Evolutionary conservation across 2,797 vertebrate species (phyloP).

Genomic region (Micrastur ruficollis): DNA sequence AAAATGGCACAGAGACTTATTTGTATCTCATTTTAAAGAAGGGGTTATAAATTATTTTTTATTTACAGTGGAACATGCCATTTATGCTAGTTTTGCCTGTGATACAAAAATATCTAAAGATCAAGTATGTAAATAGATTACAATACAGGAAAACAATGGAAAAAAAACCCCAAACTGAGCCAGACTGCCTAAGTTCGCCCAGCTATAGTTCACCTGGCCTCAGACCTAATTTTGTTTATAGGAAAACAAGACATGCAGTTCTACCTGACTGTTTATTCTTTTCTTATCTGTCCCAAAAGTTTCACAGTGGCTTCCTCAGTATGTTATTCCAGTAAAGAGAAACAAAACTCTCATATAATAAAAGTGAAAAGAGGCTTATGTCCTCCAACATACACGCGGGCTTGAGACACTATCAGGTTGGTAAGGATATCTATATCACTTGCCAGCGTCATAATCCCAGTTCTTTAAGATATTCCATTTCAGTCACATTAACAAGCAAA

Average conservation of each 20-base stretch:
- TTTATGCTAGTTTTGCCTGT: neutral
- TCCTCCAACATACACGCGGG: neutral
- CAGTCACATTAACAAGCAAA: neutral
- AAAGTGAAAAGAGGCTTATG: neutral
- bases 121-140: neutral
- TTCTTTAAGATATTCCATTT: neutral
- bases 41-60: neutral
- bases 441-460: neutral
- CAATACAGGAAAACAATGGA: neutral
- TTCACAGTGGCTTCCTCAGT: neutral
- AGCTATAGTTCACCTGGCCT: neutral
- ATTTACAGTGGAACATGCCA: neutral
- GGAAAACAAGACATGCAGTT: neutral
- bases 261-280: neutral
- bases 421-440: neutral
- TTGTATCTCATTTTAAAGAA: neutral
- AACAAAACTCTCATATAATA: neutral
- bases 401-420: neutral
- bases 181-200: neutral
- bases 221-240: neutral
- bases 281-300: neutral
- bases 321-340: neutral
- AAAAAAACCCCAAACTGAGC: neutral
- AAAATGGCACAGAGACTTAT: neutral
- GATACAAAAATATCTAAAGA: neutral